phyloP scores from a whole-genome alignment of 2,113 vertebrate genomes.

The Leucopsar rothschildi region DNA sequence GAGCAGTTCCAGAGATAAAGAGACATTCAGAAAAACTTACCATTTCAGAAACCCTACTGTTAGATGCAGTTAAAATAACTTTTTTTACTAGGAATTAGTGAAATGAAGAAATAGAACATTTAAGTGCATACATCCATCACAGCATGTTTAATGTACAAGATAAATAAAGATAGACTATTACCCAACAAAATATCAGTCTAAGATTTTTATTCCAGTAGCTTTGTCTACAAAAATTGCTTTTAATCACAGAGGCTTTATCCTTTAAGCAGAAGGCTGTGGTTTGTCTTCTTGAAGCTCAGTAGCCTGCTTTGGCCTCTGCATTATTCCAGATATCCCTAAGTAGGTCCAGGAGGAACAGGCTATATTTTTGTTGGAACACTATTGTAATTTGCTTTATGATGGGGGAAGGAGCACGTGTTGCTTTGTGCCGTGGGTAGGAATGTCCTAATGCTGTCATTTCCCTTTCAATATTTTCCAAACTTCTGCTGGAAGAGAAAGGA shows the following conservation, averaged over 20 bases:
- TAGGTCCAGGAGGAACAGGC: neutral
- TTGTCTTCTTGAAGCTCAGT: neutral
- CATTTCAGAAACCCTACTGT: neutral
- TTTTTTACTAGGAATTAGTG: neutral
- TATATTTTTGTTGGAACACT: neutral
- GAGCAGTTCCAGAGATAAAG: neutral
- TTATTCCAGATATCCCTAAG: neutral
- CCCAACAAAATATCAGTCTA: neutral
- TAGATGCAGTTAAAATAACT: neutral
- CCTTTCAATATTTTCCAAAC: neutral
- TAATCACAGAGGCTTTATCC: neutral
- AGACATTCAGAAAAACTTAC: neutral
- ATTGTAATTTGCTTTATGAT: neutral
- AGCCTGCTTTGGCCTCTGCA: neutral
- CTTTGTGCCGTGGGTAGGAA: neutral
- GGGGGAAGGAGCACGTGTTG: neutral
- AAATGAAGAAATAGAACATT: neutral
- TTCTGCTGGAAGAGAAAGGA: neutral
- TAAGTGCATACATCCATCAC: neutral
- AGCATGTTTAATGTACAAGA: neutral
- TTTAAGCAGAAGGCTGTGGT: neutral
- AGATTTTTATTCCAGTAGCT: slow-evolving; percentile 41
- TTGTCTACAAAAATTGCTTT: neutral
- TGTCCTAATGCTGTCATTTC: neutral
- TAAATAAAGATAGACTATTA: neutral